These are phyloP conservation scores for Coelogynopora nodosa DNA, from an alignment of 2,888 invertebrate species.

Conservation along the genomic window DNA sequence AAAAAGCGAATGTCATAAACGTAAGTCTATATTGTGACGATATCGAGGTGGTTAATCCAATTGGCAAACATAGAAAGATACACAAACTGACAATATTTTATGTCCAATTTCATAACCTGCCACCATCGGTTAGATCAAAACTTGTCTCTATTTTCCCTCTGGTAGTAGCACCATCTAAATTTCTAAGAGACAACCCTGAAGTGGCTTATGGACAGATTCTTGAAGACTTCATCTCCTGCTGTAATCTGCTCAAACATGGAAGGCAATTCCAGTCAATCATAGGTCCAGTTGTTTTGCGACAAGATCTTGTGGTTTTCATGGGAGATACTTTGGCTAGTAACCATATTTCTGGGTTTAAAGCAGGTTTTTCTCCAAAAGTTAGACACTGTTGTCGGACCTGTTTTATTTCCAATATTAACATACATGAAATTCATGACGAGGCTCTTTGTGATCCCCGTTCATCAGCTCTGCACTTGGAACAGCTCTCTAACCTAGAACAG, in stretches of 20 bases:
- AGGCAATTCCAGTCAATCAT: background rate
- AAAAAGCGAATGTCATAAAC: background rate
- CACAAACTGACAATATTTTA: conserved; percentile 19
- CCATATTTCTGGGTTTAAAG: background rate
- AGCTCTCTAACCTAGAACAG: background rate
- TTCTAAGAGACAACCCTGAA: background rate
- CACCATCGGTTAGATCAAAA: background rate
- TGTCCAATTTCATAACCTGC: background rate
- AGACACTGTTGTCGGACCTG: background rate
- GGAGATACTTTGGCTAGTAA: conserved; percentile 7
- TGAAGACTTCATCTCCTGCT: background rate
- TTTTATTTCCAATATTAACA: background rate
- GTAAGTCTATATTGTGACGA: background rate
- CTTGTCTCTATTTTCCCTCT: background rate
- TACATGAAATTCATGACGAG: background rate
- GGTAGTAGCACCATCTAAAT: background rate
- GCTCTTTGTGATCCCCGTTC: background rate
- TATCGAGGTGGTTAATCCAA: background rate
- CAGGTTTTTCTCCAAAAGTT: background rate
- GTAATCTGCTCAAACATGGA: background rate
- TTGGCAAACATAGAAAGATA: background rate
- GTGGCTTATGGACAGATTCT: background rate
- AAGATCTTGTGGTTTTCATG: background rate
- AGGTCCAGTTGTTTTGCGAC: background rate
- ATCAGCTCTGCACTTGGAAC: background rate